Evolutionary conservation across 2,113 vertebrate genomes (phyloP).

Genomic region (Nymphicus hollandicus): DNA sequence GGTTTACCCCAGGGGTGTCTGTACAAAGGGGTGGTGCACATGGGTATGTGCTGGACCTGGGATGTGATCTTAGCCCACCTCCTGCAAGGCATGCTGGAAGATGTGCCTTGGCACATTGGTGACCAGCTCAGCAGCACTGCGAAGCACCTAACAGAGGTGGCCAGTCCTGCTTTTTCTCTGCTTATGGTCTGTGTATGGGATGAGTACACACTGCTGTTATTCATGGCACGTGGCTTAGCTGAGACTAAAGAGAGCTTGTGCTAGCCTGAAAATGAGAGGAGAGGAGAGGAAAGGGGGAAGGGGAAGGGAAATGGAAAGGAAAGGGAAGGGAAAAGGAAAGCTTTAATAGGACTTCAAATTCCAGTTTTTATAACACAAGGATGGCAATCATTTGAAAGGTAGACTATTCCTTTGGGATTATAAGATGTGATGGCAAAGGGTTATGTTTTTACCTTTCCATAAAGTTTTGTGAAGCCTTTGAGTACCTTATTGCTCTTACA

Average conservation of each 20-base stretch:
- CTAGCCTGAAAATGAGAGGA: neutral
- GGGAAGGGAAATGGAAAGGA: fast-evolving
- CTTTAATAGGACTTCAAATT: neutral
- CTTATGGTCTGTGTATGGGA: neutral
- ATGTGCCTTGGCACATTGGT: neutral
- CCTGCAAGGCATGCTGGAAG: neutral
- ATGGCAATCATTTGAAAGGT: neutral
- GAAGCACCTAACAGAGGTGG: neutral
- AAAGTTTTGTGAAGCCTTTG: neutral
- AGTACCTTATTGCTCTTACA: neutral
- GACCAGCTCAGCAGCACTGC: neutral
- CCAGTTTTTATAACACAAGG: neutral
- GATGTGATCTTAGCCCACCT: neutral
- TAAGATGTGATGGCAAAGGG: neutral
- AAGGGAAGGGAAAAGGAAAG: neutral
- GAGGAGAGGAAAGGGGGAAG: too few species aligned
- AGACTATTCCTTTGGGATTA: neutral
- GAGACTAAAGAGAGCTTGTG: neutral
- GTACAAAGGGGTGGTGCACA: neutral
- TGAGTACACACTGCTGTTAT: neutral
- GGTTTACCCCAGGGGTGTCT: neutral
- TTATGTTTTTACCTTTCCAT: neutral
- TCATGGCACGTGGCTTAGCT: neutral
- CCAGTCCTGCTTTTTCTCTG: neutral
- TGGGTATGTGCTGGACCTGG: neutral